Percentiles rank a stretch among this genome's conserved stretches.
phyloP scores from a whole-genome alignment of 2,888 invertebrate genomes.

The Stenodera caucasica region DNA sequence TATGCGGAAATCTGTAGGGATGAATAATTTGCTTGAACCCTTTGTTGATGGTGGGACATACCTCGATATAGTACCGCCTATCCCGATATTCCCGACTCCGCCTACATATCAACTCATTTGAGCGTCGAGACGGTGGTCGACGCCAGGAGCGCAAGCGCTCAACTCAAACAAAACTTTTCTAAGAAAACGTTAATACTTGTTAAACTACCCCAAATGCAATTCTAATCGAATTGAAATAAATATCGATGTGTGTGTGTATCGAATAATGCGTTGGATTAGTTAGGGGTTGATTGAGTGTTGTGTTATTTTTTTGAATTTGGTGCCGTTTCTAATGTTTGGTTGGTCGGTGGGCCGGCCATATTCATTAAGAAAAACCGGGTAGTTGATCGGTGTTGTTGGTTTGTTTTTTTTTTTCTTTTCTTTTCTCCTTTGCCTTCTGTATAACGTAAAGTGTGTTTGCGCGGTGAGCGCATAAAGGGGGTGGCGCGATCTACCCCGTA shows the following conservation, averaged over 20 bases:
- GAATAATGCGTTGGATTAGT: no score
- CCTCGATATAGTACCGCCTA: constrained; percentile 52
- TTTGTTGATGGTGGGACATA: constrained; percentile 54
- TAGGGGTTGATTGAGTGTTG: no score
- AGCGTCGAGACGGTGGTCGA: constrained; percentile 45
- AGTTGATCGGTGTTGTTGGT: constrained; percentile 48
- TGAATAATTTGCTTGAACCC: constrained; percentile 55
- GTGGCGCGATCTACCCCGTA: constrained; percentile 49
- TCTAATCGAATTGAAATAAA: no score
- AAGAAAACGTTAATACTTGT: constrained; percentile 30
- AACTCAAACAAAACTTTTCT: constrained; percentile 38
- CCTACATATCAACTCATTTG: constrained; percentile 53
- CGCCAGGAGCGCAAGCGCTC: constrained; percentile 46
- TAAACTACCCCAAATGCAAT: no score
- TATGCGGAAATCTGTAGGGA: constrained; percentile 54
- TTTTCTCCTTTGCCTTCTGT: no score
- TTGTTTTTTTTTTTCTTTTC: not conserved
- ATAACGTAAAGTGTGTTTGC: constrained; percentile 48
- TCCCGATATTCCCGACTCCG: constrained; percentile 49
- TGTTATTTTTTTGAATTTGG: no score
- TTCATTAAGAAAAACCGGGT: constrained; percentile 51
- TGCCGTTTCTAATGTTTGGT: no score
- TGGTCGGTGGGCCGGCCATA: constrained; percentile 52
- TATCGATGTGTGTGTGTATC: no score
- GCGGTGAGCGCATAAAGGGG: constrained; percentile 51